phyloP scores from a whole-genome alignment of 2,113 vertebrate species.

The Myrmophylax atrothorax region DNA sequence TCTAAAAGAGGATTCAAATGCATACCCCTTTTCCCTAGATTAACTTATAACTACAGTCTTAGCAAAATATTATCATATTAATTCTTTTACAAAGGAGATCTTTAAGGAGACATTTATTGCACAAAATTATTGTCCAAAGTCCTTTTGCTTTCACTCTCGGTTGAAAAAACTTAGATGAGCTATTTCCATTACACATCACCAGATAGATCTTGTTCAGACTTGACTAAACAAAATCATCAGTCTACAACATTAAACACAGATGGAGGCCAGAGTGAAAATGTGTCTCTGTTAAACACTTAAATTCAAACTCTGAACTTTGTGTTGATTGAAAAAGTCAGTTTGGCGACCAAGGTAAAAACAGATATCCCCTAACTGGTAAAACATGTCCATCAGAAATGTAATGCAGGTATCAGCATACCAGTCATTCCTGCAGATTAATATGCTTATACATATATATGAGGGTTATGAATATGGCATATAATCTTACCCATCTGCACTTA shows the following conservation, averaged over 20 bases:
- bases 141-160: not conserved
- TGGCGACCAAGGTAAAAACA: not conserved
- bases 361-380: not conserved
- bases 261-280: not conserved
- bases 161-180: not conserved
- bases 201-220: not conserved
- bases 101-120: not conserved
- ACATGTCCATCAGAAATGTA: not conserved
- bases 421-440: not conserved
- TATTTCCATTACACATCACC: not conserved
- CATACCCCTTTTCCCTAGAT: not conserved
- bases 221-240: not conserved
- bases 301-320: not conserved
- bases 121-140: not conserved
- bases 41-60: accelerated
- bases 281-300: not conserved
- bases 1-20: not conserved
- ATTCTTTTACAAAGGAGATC: not conserved
- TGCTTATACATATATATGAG: not conserved
- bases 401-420: not conserved
- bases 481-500: not conserved
- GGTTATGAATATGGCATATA: not conserved
- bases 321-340: not conserved
- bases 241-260: not conserved
- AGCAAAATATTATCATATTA: not conserved